phyloP scores from a whole-genome alignment of 2,797 vertebrate genomes.

The Pangasius djambal region DNA sequence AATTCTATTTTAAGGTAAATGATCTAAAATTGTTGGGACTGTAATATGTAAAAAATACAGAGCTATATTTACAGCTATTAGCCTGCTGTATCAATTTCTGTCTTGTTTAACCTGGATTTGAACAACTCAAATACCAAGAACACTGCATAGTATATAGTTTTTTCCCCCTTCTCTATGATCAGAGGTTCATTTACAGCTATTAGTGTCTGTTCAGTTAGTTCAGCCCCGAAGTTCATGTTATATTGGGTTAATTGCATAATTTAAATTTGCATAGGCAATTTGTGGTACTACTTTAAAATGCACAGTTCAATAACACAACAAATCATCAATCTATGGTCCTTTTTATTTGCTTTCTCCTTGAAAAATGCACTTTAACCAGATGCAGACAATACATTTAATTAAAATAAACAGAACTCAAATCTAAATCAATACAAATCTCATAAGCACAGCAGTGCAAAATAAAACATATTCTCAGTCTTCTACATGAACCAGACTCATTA shows the following conservation, averaged over 20 bases:
- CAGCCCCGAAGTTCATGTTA: background rate
- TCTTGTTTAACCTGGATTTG: background rate
- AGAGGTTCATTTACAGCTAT: background rate
- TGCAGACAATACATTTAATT: conserved; percentile 4
- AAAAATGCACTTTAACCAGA: background rate
- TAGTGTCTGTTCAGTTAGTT: background rate
- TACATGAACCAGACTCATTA: background rate
- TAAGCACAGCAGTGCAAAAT: background rate
- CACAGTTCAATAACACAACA: background rate
- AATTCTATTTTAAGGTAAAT: background rate
- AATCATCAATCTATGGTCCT: background rate
- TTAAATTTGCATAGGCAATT: background rate
- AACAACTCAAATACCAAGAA: background rate
- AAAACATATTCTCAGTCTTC: background rate
- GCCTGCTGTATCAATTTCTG: background rate
- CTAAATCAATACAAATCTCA: conserved; percentile 6
- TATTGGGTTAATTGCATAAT: background rate
- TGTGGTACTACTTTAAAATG: background rate
- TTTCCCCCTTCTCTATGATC: background rate
- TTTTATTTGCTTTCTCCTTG: background rate
- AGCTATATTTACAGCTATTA: background rate
- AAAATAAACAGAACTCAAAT: background rate
- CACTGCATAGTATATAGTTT: background rate
- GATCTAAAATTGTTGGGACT: background rate
- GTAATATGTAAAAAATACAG: background rate